Percentiles rank a stretch among this genome's conserved stretches.
These are phyloP conservation scores for Acleris sparsana DNA, from an alignment of 2,888 invertebrate species.

Conservation along the genomic window DNA sequence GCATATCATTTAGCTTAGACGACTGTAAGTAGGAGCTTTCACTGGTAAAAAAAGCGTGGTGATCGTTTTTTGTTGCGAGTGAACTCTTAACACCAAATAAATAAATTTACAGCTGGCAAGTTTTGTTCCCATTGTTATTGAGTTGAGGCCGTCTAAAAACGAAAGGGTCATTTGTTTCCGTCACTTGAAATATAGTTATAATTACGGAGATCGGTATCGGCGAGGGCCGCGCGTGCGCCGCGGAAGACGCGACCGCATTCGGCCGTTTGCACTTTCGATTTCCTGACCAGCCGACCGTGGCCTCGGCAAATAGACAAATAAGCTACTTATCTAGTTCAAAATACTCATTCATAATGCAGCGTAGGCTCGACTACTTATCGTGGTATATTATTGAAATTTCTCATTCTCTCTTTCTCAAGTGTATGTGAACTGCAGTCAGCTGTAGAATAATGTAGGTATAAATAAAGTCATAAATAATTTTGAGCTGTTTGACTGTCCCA, in stretches of 20 bases:
- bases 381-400: neutral
- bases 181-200: slow-evolving; percentile 26
- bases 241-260: slow-evolving; percentile 52
- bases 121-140: slow-evolving; percentile 22
- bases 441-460: too few relatives aligned
- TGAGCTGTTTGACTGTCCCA: too few relatives aligned
- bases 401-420: too few relatives aligned
- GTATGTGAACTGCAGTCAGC: too few relatives aligned
- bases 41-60: slow-evolving; percentile 15
- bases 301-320: slow-evolving; percentile 35
- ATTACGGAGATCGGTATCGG: slow-evolving; percentile 32
- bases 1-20: slow-evolving; percentile 26
- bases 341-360: slow-evolving; percentile 38
- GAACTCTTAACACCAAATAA: slow-evolving; percentile 3
- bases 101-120: slow-evolving; percentile 3
- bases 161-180: slow-evolving; percentile 26
- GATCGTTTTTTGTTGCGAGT: neutral
- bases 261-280: slow-evolving; percentile 60
- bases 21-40: slow-evolving; percentile 21
- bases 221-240: slow-evolving; percentile 26
- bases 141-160: slow-evolving; percentile 28
- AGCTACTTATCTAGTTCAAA: slow-evolving; percentile 42
- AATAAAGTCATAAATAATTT: too few relatives aligned
- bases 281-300: slow-evolving; percentile 47
- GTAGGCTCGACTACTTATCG: slow-evolving; percentile 39